phyloP scores from a whole-genome alignment of 2,888 invertebrate species.

The Bombylius major region DNA sequence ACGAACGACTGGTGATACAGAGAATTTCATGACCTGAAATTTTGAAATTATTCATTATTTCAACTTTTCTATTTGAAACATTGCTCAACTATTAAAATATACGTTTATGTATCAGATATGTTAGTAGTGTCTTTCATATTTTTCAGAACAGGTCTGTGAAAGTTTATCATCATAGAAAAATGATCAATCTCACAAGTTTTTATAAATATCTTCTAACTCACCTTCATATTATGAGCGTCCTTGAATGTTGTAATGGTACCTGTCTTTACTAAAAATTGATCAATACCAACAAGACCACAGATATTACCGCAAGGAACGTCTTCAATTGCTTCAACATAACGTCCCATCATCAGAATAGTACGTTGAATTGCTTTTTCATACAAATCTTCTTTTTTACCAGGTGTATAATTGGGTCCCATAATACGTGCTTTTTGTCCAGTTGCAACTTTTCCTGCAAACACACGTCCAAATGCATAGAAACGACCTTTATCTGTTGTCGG shows the following conservation, averaged over 20 bases:
- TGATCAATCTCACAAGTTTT: not conserved
- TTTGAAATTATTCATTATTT: too few relatives aligned
- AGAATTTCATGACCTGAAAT: conserved; percentile 95
- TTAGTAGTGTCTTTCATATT: too few relatives aligned
- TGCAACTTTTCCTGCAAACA: conserved; percentile 90
- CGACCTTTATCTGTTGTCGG: conserved; percentile 99
- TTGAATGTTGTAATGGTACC: conserved; percentile 98
- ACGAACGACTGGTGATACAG: conserved; percentile 97
- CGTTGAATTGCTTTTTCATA: conserved; percentile 99
- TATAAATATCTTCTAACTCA: conserved; percentile 18
- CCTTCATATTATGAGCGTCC: conserved; percentile 97
- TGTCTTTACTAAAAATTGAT: conserved; percentile 98
- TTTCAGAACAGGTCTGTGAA: conserved; percentile 26
- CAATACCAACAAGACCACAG: conserved; percentile 98
- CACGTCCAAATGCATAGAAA: conserved; percentile 99
- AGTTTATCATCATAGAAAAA: conserved; percentile 12
- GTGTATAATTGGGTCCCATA: conserved; percentile 97
- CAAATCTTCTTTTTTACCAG: conserved; percentile 98
- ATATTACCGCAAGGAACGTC: conserved; percentile 99
- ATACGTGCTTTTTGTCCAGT: conserved; percentile 93
- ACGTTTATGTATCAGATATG: too few relatives aligned
- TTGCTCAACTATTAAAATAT: too few relatives aligned
- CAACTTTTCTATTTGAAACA: too few relatives aligned
- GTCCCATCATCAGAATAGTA: conserved; percentile 99
- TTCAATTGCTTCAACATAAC: conserved; percentile 98